These are phyloP conservation scores for Calosoma granatense DNA, from an alignment of 1,140 invertebrate genomes.

Conservation along the genomic window DNA sequence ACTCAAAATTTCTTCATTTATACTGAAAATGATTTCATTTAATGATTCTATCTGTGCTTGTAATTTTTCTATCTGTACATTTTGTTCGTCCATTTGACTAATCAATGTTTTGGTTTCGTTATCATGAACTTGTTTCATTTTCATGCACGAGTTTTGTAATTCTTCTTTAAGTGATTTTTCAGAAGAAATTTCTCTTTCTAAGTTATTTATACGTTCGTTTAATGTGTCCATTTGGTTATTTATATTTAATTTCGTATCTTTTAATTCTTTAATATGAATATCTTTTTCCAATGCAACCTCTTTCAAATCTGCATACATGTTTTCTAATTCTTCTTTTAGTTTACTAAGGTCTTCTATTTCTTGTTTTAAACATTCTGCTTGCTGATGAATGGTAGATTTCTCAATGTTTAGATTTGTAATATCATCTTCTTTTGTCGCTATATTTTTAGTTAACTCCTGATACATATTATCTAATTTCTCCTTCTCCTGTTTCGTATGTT, in stretches of 20 bases:
- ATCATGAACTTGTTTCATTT: background rate
- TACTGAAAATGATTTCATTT: background rate
- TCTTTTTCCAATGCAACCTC: background rate
- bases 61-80: background rate
- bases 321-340: background rate
- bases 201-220: background rate
- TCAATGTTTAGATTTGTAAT: background rate
- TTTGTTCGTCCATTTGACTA: background rate
- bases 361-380: background rate
- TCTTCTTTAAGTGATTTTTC: background rate
- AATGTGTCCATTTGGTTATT: background rate
- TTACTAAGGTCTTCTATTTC: background rate
- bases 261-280: background rate
- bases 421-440: too few species aligned
- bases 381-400: background rate
- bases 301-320: background rate
- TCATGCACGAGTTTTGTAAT: background rate
- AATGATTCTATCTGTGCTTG: background rate
- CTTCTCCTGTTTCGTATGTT: too few species aligned
- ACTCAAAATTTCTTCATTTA: background rate
- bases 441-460: too few species aligned
- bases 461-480: too few species aligned
- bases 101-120: background rate
- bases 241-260: background rate
- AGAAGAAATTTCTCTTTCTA: background rate